Evolutionary conservation across 2,797 vertebrate genomes (phyloP), one percentile per base, ranked within the genome.

Genomic region (Aphelocoma californica): DNA sequence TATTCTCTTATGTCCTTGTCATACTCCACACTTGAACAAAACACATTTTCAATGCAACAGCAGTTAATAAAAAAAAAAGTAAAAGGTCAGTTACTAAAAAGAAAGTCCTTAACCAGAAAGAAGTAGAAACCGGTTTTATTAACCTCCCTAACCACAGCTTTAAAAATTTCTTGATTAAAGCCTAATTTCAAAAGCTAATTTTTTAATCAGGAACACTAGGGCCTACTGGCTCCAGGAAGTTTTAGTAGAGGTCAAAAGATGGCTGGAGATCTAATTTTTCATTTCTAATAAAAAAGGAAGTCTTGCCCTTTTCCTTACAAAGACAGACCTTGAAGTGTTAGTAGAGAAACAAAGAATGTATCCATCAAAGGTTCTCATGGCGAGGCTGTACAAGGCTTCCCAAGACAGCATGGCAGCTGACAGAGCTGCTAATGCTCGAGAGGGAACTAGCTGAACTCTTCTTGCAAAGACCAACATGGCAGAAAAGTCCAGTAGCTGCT

Each of bases 221-320:
- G 73, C 29, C 86, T 88, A 50, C 45, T 93, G 92, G 81, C 89
- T 96, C 81, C 92, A 93, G 84, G 69, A 97, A 93, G 84, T 94
- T 95, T 83, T 79, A 91, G 86, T 2, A 65, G 79, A 86, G 85
- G 95, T 96, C 93, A 90, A 88, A 88, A 90, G 89, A 96, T 72
- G 90, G 85, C 80, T 79, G 51, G 75, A 93, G 73, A 90, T 89
- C 9, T 81, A 62, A 90, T 94, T 95, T 94, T 93, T 92, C 54
- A 88, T 73, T 95, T 95, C 72, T 79, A 91, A 86, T 93, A 90
- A 86, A 91, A 87, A 92, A 91, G 72, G 69, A 96, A 96, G 89
- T 89, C 91, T 93, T 93, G 95, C 85, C 93, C 95, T 88, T 93
- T 95, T 93, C 81, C 69, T 96, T 88, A 85, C 72, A 79, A 87